Base-by-base conservation (phyloP, 1,140 invertebrate genomes). In the Listronotus oregonensis region DNA sequence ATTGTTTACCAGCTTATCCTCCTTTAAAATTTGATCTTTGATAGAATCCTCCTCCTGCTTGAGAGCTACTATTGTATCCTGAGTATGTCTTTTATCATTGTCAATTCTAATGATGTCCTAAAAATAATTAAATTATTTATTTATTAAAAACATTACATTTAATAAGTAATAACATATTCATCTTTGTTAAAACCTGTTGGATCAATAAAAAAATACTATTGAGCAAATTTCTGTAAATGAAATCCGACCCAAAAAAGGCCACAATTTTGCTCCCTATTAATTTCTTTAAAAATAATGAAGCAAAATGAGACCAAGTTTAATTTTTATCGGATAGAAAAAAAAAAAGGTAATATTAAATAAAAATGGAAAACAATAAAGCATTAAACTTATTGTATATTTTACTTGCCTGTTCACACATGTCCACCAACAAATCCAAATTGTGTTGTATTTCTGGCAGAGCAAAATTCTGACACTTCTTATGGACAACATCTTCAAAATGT, bases 31-130 rank as follows among this genome's bases (percentile, higher is more conserved):
- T n/a, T 89, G 79, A 67, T 87, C 85, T 42, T 86, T 82, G 54
- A 95, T 80, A 62, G 85, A 86, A 37, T 87, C 85, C 39, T 91
- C 82, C 75, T 99, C 95, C 65, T 91, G 85, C 70, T 91, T 87
- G 10, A 98, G 79, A 4, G 87, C 87, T 0, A 93, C 83, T 7
- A 92, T 85, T 66, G 89, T 82, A 75, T 98, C 94, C 68, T 87
- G 86, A 10, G 91, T 85, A 74, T 90, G 84, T 12, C 88, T 85
- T 27, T 90, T 84, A 73, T 90, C 88, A 51, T 90, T 85, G 67
- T 97, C 93, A 75, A 94, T 95, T 69, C 88, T 84, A 34, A 98
- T 91, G 51, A 99, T 98, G 73, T 97, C 90, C 83, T 88, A 72
- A 50, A 74, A 76, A 71, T 66, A 64, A 68, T 3, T 5, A 27